Evolutionary conservation across 2,797 vertebrate species (phyloP).

Genomic region (Percopsis omiscomaycus): DNA sequence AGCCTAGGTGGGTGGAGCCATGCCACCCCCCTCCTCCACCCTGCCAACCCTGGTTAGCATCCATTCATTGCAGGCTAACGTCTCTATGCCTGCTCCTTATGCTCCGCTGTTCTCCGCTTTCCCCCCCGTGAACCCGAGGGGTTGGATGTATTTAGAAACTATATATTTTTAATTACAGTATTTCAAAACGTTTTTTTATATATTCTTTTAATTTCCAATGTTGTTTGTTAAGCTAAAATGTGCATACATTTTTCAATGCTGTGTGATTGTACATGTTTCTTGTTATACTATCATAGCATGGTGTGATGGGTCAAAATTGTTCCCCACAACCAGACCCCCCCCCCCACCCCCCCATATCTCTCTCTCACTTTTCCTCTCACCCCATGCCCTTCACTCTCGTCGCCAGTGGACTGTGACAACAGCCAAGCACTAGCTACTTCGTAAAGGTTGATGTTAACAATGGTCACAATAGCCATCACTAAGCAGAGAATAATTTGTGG

Average conservation of each 20-base stretch:
- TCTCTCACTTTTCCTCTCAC: slow-evolving; percentile 2
- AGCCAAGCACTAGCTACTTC: slow-evolving; percentile 6
- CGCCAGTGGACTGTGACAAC: slow-evolving; percentile 25
- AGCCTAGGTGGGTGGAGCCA: slow-evolving; percentile 68
- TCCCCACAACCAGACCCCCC: slow-evolving; percentile 9
- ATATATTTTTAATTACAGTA: not conserved
- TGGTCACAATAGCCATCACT: slow-evolving; percentile 21
- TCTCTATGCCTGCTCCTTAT: slow-evolving; percentile 36
- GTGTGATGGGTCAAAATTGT: too few species aligned
- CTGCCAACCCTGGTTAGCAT: slow-evolving; percentile 70
- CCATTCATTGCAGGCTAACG: slow-evolving; percentile 32
- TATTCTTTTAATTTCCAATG: too few species aligned
- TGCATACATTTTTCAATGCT: not conserved
- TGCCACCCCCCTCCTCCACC: slow-evolving; percentile 51
- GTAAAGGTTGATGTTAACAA: slow-evolving; percentile 5
- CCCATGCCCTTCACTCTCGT: slow-evolving; percentile 28
- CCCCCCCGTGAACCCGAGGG: slow-evolving; percentile 38
- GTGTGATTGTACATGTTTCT: not conserved
- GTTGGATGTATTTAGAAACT: too few species aligned
- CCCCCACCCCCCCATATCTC: slow-evolving; percentile 1
- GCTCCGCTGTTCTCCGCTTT: slow-evolving; percentile 44
- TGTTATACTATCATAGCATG: too few species aligned
- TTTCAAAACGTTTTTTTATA: not conserved
- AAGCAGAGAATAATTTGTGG: slow-evolving; percentile 33
- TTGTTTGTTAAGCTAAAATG: not conserved